Conservation (phyloP, 2,888 invertebrate genomes). For the Achlya flavicornis region DNA sequence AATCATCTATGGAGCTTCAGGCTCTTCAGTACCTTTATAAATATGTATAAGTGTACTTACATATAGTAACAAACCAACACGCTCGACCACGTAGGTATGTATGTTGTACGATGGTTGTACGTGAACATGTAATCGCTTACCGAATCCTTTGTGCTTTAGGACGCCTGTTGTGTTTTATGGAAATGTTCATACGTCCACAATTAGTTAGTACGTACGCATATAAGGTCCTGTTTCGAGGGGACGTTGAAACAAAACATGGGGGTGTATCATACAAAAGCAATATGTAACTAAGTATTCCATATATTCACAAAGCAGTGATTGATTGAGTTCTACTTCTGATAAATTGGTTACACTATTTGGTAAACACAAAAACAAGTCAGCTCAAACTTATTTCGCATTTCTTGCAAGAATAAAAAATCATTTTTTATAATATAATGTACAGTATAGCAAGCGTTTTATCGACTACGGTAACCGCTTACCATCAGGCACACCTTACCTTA, state of each 20-base stretch:
- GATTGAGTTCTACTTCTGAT: background rate
- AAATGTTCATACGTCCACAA: slow-evolving; percentile 27
- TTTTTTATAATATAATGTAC: no score
- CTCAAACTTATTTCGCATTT: no score
- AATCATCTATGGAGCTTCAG: background rate
- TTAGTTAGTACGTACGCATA: slow-evolving; percentile 18
- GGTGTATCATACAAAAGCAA: background rate
- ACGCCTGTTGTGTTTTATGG: slow-evolving; percentile 32
- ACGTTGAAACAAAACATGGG: slow-evolving; percentile 1
- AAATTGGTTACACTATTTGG: background rate
- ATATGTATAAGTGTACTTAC: background rate
- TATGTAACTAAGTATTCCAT: background rate
- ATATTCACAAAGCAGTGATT: background rate
- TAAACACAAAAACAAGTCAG: no score
- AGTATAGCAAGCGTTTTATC: no score
- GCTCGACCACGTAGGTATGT: slow-evolving; percentile 1
- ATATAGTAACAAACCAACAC: background rate
- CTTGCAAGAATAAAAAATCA: no score
- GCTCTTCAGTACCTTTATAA: background rate
- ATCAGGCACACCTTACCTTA: no score
- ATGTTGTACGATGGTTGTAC: no score
- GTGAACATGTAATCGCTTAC: slow-evolving; percentile 47
- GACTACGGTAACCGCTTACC: no score
- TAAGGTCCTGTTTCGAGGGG: background rate
- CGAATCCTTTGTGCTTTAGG: slow-evolving; percentile 40